Evolutionary conservation across 2,113 vertebrate species (phyloP), one percentile per base, ranked within the genome.

Genomic region (Triplophysa rosa): DNA sequence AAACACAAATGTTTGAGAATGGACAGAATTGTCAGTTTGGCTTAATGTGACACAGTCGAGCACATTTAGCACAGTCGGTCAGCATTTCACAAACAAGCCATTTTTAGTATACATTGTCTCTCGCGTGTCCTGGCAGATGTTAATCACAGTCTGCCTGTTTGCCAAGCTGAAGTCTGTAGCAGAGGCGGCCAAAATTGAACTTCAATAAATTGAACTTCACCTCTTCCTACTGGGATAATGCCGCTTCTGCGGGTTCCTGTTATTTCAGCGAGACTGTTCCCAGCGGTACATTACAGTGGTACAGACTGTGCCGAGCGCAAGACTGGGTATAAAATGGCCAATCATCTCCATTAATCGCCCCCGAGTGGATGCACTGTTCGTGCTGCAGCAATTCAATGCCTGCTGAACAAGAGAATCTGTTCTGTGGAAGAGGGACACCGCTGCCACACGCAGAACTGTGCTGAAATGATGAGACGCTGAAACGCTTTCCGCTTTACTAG

Each of bases 281-380:
- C 58, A 29, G 40, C 19, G 59, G 37, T 45, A 62, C 3, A 72
- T 47, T 63, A 75, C 72, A 75, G 72, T 75, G 59, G 71, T 49
- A 29, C 59, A 63, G 72, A 16, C 58, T 75, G 72, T 75, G 72
- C 72, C 2, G 40, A 26, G 59, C 0, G 4, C 24, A 63, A 75
- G 72, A 75, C 40, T 40, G 2, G 72, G 63, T 62, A 75, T 75
- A 75, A 75, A 63, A 75, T 75, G 72, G 72, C 59, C 72, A 75
- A 75, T 75, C 58, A 63, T 75, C 72, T 75, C 58, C 72, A 75
- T 75, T 75, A 75, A 75, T 75, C 58, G 72, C 16, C 72, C 72
- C 72, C 17, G 16, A 49, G 72, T 75, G 72, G 17, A 75, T 63
- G 72, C 42, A 47, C 59, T 49, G 40, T 75, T 63, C 59, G 40